phyloP scores from a whole-genome alignment of 1,140 invertebrate species.

The Eciton burchellii region DNA sequence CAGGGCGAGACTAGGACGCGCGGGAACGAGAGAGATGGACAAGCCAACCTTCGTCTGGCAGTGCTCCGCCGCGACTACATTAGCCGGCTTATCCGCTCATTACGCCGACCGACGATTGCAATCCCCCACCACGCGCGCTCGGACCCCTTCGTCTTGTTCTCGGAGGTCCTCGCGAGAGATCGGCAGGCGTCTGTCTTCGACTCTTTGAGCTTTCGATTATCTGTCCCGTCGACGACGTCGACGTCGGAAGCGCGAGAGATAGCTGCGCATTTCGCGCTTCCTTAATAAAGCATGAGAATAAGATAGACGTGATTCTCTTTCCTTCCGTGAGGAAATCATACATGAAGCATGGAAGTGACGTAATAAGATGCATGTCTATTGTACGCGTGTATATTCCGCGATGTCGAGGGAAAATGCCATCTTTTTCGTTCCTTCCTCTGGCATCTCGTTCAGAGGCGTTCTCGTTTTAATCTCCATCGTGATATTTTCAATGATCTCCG shows the following conservation, averaged over 20 bases:
- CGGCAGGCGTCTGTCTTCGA: slow-evolving; percentile 55
- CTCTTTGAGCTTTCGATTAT: slow-evolving; percentile 41
- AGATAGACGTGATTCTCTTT: background rate
- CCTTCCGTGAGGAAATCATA: no score
- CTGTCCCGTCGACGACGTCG: slow-evolving; percentile 27
- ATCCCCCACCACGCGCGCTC: slow-evolving; percentile 27
- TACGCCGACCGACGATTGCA: slow-evolving; percentile 75
- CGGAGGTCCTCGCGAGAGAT: slow-evolving; percentile 56
- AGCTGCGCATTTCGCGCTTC: background rate
- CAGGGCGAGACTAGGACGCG: slow-evolving; percentile 3
- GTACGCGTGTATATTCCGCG: no score
- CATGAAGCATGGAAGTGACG: no score
- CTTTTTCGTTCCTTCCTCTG: no score
- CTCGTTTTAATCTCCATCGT: no score
- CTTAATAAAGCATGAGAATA: background rate
- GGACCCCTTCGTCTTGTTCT: slow-evolving; percentile 25
- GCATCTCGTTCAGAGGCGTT: no score
- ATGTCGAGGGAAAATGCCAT: no score
- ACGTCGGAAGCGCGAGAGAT: background rate
- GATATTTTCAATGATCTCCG: no score
- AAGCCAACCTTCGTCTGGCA: slow-evolving; percentile 63
- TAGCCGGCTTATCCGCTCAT: slow-evolving; percentile 78
- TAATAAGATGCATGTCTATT: no score
- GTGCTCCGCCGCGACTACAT: slow-evolving; percentile 74
- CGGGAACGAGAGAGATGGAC: slow-evolving; percentile 44